Base-by-base conservation (phyloP, 2,888 invertebrate species). In the Drosophila koepferae region DNA sequence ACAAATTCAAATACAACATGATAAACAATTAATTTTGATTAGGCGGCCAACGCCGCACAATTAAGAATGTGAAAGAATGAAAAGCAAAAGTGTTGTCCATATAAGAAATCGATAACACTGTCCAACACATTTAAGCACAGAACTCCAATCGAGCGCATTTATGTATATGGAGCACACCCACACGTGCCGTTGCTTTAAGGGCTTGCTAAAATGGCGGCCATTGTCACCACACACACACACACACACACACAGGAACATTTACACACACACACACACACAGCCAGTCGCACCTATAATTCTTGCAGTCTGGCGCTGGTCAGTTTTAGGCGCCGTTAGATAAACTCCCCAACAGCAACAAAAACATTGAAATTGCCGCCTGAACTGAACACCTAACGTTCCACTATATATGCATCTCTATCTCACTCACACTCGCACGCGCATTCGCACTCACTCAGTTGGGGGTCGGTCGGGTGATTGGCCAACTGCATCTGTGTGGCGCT, bases 11-110 rank as follows among this genome's bases (percentile, higher is more conserved):
- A 89, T 88, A 90, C 56, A 83, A 90, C 91, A 90, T 88, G 91
- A 86, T 88, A 90, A 90, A 90, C 89, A 90, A 90, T 90, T 91
- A 91, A 91, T 90, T 91, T 91, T 91, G 91, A 90, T 90, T 90
- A 90, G 90, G 70, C 83, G 63, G 31, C 53, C 72, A 73, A 61
- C 72, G 76, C 54, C 58, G 86, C 89, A 85, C 89, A 89, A 89
- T 90, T 89, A 90, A 86, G 85, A 70, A 73, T 62, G 55, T 43
- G 41, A 49, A 44, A 55, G 64, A 72, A 64, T 64, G 64, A 58
- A 82, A 80, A 77, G 83, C 70, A 82, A 81, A 82, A 82, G 82
- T 80, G 80, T 63, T 73, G 59, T 23, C 41, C 63, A 49, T 58
- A 68, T 66, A 79, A 77, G 82, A 81, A 82, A 79, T 79, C 82